Percentiles rank a stretch among this genome's conserved stretches.
These are phyloP conservation scores for Pseudorhiza aurosa DNA, from an alignment of 30 jellyfish, hydroid and myxozoan genomes.

Conservation along the genomic window DNA sequence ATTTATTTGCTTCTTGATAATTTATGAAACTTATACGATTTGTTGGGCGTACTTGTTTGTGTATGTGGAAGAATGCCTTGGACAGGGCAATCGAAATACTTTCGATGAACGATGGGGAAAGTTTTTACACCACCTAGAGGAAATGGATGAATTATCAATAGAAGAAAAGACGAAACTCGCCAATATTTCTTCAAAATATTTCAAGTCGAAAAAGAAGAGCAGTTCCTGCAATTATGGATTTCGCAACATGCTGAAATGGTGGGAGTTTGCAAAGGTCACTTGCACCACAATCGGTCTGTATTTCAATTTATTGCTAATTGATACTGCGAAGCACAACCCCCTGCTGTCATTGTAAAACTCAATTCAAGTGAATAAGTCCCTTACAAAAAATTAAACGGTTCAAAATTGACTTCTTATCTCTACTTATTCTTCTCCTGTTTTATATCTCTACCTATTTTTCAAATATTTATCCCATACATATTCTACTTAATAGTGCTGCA, in stretches of 20 bases:
- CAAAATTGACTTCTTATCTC: no score
- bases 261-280: conserved; percentile 31
- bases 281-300: conserved; percentile 42
- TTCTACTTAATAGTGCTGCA: no score
- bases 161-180: background rate
- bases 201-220: background rate
- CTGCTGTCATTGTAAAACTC: no score
- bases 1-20: background rate
- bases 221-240: background rate
- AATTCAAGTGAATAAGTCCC: no score
- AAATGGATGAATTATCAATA: background rate
- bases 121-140: background rate
- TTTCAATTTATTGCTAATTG: no score
- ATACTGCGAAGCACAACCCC: no score
- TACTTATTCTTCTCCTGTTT: no score
- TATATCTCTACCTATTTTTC: no score
- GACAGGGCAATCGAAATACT: background rate
- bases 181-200: background rate
- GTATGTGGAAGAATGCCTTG: conserved; percentile 53
- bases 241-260: conserved; percentile 19
- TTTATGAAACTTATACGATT: conserved; percentile 4
- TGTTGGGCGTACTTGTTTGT: conserved; percentile 32
- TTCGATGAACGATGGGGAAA: background rate
- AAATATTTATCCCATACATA: no score
- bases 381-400: no score